A percentile compares a stretch with the other conserved stretches of the same genome.
Evolutionary conservation across 2,797 vertebrate species (phyloP).

Genomic region (Protonibea diacanthus): DNA sequence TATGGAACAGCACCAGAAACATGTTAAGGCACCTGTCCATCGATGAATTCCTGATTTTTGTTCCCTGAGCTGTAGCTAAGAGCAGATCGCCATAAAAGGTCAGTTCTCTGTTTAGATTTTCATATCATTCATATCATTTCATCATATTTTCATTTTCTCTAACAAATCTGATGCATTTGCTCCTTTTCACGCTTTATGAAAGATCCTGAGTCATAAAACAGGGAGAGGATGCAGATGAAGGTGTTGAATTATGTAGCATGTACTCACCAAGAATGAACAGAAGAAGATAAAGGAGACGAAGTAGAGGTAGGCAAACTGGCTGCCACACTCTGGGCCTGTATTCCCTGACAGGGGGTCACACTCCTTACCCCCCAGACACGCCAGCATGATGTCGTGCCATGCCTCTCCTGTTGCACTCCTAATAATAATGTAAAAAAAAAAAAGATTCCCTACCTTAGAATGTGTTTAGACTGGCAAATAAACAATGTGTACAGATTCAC

Average conservation of each 20-base stretch:
- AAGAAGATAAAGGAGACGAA: slow-evolving; percentile 99
- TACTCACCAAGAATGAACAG: slow-evolving; percentile 95
- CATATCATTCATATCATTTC: too few relatives aligned
- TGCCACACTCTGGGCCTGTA: slow-evolving; percentile 90
- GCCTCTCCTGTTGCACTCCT: slow-evolving; percentile 97
- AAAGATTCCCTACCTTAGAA: background rate
- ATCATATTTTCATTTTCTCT: too few relatives aligned
- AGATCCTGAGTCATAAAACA: too few relatives aligned
- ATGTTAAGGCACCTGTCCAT: background rate
- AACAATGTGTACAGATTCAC: background rate
- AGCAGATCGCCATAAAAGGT: background rate
- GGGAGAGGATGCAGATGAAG: background rate
- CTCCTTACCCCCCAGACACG: slow-evolving; percentile 90
- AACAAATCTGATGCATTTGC: too few relatives aligned
- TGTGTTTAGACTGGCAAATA: background rate
- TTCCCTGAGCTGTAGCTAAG: background rate
- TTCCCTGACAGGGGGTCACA: slow-evolving; percentile 91
- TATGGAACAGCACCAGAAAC: background rate
- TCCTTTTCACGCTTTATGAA: too few relatives aligned
- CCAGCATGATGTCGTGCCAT: slow-evolving; percentile 97
- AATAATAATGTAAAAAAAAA: background rate
- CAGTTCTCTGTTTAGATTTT: background rate
- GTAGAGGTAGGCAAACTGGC: slow-evolving; percentile 97
- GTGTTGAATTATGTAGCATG: background rate
- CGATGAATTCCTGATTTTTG: background rate